Percentiles rank a stretch among this genome's conserved stretches.
phyloP scores from a whole-genome alignment of 1,140 invertebrate genomes.

The Euura lappo region DNA sequence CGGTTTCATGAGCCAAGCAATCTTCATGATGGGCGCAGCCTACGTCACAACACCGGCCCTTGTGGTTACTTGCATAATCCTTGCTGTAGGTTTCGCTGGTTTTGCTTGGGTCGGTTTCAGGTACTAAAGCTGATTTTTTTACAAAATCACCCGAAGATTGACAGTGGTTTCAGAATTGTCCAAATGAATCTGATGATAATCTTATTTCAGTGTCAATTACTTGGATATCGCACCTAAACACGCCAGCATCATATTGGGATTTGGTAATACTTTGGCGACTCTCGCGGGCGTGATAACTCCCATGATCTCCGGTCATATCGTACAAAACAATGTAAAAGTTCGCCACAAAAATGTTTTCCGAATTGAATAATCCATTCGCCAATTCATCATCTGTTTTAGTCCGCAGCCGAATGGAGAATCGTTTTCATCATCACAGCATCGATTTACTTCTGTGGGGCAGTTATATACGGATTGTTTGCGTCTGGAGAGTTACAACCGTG shows the following conservation, averaged over 20 bases:
- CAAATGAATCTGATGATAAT: constrained; percentile 41
- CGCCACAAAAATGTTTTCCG: no score
- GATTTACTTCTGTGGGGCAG: constrained; percentile 79
- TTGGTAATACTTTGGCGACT: constrained; percentile 88
- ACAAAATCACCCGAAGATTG: no score
- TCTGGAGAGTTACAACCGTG: constrained; percentile 82
- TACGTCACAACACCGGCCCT: constrained; percentile 69
- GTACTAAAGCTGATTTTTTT: constrained; percentile 51
- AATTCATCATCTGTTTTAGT: constrained; percentile 57
- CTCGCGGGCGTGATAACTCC: constrained; percentile 88
- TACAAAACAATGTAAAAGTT: constrained; percentile 67
- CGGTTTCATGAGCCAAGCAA: constrained; percentile 80
- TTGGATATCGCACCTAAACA: constrained; percentile 86
- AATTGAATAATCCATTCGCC: no score
- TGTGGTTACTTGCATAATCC: constrained; percentile 78
- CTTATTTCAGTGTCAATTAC: constrained; percentile 76
- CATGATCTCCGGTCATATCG: constrained; percentile 77
- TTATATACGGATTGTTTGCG: constrained; percentile 79
- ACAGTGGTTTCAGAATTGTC: no score
- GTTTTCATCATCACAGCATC: constrained; percentile 83
- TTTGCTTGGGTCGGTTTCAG: constrained; percentile 89
- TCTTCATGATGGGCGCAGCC: constrained; percentile 83
- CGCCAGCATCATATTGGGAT: constrained; percentile 83
- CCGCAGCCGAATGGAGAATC: constrained; percentile 76
- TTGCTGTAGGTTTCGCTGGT: constrained; percentile 86